Percentiles rank a stretch among this genome's conserved stretches.
Conservation (phyloP, 2,797 vertebrate species). For the Eutrigla gurnardus region DNA sequence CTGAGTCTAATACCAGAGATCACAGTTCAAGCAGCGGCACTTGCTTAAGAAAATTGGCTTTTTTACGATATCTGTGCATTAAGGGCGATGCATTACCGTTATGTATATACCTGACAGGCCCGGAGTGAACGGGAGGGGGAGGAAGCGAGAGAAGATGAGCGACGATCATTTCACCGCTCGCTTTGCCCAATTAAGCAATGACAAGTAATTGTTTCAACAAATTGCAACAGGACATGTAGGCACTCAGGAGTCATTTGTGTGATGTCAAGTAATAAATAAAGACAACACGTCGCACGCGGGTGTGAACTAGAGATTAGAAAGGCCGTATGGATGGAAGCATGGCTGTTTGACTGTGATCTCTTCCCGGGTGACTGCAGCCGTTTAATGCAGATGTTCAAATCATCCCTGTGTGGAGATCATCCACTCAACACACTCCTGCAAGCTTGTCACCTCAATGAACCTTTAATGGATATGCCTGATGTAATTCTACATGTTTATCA, state of each 20-base stretch:
- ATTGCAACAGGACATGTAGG: slow-evolving; percentile 70
- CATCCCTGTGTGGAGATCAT: slow-evolving; percentile 36
- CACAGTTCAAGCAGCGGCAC: slow-evolving; percentile 35
- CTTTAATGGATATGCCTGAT: neutral
- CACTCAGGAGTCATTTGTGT: slow-evolving; percentile 70
- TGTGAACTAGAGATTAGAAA: slow-evolving; percentile 63
- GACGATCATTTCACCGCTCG: slow-evolving; percentile 62
- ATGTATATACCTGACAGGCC: slow-evolving; percentile 31
- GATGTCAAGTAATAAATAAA: slow-evolving; percentile 76
- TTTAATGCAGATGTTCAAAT: slow-evolving; percentile 73
- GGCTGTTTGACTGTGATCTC: slow-evolving; percentile 51
- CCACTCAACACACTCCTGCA: slow-evolving; percentile 9
- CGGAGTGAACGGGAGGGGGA: slow-evolving; percentile 33
- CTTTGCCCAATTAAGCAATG: slow-evolving; percentile 76
- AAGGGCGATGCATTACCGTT: slow-evolving; percentile 49
- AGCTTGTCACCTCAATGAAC: neutral
- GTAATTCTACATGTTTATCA: slow-evolving; percentile 2
- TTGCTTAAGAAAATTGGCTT: slow-evolving; percentile 62
- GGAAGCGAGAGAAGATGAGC: slow-evolving; percentile 50
- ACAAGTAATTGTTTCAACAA: slow-evolving; percentile 76
- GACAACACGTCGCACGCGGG: slow-evolving; percentile 54
- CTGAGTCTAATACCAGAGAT: slow-evolving; percentile 9
- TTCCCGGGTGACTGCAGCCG: slow-evolving; percentile 49
- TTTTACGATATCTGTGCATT: slow-evolving; percentile 42
- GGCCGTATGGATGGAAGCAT: slow-evolving; percentile 70